Evolutionary conservation across 2,888 invertebrate species (phyloP).

Genomic region (Lypha dubia): DNA sequence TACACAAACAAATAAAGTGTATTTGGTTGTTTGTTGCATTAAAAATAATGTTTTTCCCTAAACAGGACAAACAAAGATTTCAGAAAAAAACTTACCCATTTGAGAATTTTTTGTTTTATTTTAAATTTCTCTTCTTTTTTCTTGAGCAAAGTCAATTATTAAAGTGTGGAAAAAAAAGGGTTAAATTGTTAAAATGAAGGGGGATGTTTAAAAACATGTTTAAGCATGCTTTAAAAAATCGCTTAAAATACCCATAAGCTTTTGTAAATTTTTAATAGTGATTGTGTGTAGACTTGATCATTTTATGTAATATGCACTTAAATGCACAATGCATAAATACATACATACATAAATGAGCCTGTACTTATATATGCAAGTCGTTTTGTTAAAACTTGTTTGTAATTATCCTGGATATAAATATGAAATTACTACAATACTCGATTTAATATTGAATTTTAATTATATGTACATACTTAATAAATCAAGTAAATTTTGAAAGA

Average conservation of each 20-base stretch:
- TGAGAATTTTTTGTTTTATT: constrained; percentile 53
- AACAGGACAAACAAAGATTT: constrained; percentile 4
- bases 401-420: too few species aligned
- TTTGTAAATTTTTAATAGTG: too few species aligned
- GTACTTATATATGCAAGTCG: too few species aligned
- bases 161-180: constrained; percentile 43
- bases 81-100: constrained; percentile 20
- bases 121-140: constrained; percentile 2
- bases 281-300: too few species aligned
- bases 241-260: too few species aligned
- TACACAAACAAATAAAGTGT: too few species aligned
- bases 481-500: too few species aligned
- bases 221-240: constrained; percentile 1
- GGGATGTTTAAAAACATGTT: constrained; percentile 43
- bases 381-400: too few species aligned
- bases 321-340: neutral
- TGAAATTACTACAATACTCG: too few species aligned
- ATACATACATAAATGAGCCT: neutral
- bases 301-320: neutral
- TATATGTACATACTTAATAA: too few species aligned
- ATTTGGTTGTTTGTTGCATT: constrained; percentile 37
- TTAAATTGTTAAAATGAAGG: constrained; percentile 51
- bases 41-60: constrained; percentile 6
- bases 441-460: too few species aligned
- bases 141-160: constrained; percentile 26